Percentiles rank a stretch among this genome's conserved stretches.
These are phyloP conservation scores for Steinernema hermaphroditum DNA, from an alignment of 2,888 invertebrate species.

Conservation along the genomic window DNA sequence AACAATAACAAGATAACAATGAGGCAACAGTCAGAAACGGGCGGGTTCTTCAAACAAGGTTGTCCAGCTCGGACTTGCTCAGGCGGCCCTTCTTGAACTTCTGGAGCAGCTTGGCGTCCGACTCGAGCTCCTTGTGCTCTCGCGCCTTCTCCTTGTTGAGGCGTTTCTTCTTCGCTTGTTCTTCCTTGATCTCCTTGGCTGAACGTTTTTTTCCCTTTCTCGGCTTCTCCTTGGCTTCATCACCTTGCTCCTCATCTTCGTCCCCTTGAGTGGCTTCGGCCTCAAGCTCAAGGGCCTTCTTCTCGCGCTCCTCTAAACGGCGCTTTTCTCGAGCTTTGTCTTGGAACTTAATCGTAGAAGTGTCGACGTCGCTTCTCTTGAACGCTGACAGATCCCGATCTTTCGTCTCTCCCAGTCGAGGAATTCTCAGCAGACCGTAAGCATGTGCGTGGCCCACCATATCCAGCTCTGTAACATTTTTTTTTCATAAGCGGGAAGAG, in stretches of 20 bases:
- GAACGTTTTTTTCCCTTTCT: background rate
- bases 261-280: conserved; percentile 37
- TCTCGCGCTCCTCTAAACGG: conserved; percentile 33
- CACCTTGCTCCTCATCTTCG: conserved; percentile 41
- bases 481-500: background rate
- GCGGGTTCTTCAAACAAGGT: conserved; percentile 34
- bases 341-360: conserved; percentile 53
- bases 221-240: background rate
- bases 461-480: conserved; percentile 75
- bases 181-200: conserved; percentile 17
- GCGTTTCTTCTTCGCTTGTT: conserved; percentile 34
- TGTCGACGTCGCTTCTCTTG: conserved; percentile 57
- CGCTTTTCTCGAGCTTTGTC: conserved; percentile 32
- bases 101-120: conserved; percentile 68
- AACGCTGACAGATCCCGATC: conserved; percentile 48
- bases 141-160: conserved; percentile 33
- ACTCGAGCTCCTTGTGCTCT: conserved; percentile 67
- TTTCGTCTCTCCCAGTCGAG: conserved; percentile 87
- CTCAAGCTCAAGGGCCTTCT: conserved; percentile 45
- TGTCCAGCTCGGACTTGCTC: conserved; percentile 64
- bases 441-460: conserved; percentile 80
- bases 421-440: conserved; percentile 86
- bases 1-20: conserved; percentile 18
- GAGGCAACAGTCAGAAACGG: background rate
- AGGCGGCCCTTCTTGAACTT: conserved; percentile 69